Evolutionary conservation across 2,797 vertebrate genomes (phyloP).

Genomic region (Gastrophryne carolinensis): DNA sequence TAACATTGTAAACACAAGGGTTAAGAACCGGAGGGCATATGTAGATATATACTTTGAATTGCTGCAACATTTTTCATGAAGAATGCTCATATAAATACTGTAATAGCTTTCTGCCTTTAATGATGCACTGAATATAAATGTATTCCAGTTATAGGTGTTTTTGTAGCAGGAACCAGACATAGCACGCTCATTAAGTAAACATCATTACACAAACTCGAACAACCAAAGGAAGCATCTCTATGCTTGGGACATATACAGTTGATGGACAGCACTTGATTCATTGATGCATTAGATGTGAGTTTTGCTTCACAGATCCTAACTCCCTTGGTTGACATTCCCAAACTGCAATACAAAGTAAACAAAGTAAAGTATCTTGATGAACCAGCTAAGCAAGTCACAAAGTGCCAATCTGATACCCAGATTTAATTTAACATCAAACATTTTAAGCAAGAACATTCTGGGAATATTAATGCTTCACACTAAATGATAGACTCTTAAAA

Average conservation of each 20-base stretch:
- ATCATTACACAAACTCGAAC: slow-evolving; percentile 18
- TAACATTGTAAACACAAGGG: too few species aligned
- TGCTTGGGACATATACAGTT: slow-evolving; percentile 6
- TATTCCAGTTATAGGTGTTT: neutral
- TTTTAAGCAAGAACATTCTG: neutral
- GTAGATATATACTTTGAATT: neutral
- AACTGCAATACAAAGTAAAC: slow-evolving; percentile 4
- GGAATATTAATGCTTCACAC: neutral
- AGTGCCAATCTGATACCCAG: neutral
- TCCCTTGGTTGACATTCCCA: neutral
- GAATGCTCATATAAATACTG: neutral
- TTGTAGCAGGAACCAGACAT: neutral
- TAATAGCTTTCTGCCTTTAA: neutral
- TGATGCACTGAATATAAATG: neutral
- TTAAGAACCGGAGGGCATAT: too few species aligned
- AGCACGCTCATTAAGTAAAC: slow-evolving; percentile 16
- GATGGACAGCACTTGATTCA: slow-evolving; percentile 29
- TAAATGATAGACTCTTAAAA: neutral
- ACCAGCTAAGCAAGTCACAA: neutral
- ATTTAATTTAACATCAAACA: neutral
- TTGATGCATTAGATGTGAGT: slow-evolving; percentile 15
- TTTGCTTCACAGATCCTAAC: slow-evolving; percentile 20
- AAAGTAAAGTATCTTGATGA: slow-evolving; percentile 14
- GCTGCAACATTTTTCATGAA: neutral
- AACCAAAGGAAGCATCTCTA: neutral